Base-by-base conservation (phyloP, 2,797 vertebrate species). In the Enteromius treurensis region DNA sequence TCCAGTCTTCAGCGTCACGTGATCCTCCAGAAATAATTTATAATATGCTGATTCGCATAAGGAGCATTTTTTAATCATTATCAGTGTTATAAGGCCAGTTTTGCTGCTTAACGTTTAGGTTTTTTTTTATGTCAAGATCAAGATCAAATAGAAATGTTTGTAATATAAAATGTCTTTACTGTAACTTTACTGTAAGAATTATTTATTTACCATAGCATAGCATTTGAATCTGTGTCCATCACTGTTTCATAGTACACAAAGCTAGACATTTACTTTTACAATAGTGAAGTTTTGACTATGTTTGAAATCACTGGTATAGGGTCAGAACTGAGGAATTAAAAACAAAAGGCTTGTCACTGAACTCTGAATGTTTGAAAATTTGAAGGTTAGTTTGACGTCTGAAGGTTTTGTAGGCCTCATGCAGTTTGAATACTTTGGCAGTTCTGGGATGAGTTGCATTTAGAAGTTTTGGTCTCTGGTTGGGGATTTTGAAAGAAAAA, bases 401-500 rank as follows among this genome's bases (percentile, higher is more conserved):
- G 55, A 42, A 77, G 75, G 55, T 29, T 77, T 62, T 42, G 17
- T 45, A 62, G 37, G 75, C 37, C 37, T 32, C 5, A 0, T 77
- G 75, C 60, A 21, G 40, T 64, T 76, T 55, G 19, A 37, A 42
- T 40, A 42, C 74, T 55, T 75, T 76, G 53, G 34, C 53, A 77
- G 75, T 58, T 55, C 13, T 75, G 7, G 10, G 51, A 37, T 60
- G 74, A 76, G 53, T 60, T 77, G 37, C 74, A 77, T 60, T 58
- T 76, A 60, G 74, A 60, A 3, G 4, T 26, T 76, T 77, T 42
- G 53, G 74, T 77, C 74, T 77, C 53, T 60, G 74, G 21, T 60
- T 58, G 3, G 14, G 14, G 34, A 76, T 76, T 42, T 77, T 77
- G n/a, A 77, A 77, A 60, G 21, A 17, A 40, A 9, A 32, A 68